Evolutionary conservation across 2,113 vertebrate species (phyloP), one percentile per base, ranked within the genome.

Genomic region (Atrichornis clamosus): DNA sequence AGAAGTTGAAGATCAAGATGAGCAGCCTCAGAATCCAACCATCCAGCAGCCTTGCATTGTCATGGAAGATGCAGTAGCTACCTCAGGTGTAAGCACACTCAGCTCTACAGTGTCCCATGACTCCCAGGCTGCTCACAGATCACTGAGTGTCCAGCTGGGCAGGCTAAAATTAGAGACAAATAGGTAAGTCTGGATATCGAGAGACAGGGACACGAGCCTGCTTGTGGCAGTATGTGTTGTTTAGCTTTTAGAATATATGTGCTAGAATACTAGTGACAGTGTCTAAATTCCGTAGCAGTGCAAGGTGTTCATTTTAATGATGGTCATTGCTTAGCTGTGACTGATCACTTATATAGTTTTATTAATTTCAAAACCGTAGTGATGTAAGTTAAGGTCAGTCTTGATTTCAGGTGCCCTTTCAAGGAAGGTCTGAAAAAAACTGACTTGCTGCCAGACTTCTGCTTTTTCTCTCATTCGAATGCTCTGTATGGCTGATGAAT

Each of bases 11-110:
- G 98, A 98, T 69, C 98, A 97, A 8, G 98, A 98, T 35, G 97
- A 98, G 41, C 98, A 89, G 79, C 95, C 98, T 81, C 77, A 97
- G n/a, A 98, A 97, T 83, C 98, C 98, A 90, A 97, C 96, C 52
- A 97, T 98, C 33, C 98, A 88, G 13, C 97, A 98, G 22, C 97
- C 98, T 28, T 97, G 94, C 35, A 96, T 96, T 21, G 75, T 98
- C 46, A 96, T 98, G 33, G 99, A 99, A 75, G 99, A 99, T 94
- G 98, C 98, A 1, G 98, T 99, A 95, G 99, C 96, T 92, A 99
- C 99, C 47, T 99, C 99, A 4, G 99, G 99, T 35, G 99, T 99
- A 86, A 99, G 99, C 98, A 99, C 99, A 1, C 99, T 99, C 97
- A 99, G 99, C 95, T 99, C 99, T 76, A 99, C 99, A 0, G 98